These are phyloP conservation scores for Tiliacea aurago DNA, from an alignment of 2,888 invertebrate genomes.

Conservation along the genomic window DNA sequence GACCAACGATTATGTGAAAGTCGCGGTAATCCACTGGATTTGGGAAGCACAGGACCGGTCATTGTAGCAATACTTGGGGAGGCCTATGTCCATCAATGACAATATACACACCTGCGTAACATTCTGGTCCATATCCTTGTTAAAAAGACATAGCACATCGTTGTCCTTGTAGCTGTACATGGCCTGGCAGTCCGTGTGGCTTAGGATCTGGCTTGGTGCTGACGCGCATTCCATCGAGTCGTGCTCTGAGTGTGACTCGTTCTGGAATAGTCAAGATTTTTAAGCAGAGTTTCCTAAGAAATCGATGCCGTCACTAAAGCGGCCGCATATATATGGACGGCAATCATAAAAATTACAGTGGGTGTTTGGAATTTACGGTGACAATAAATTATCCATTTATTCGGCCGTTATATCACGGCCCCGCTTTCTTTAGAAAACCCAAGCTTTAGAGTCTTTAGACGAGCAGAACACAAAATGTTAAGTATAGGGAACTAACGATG, in stretches of 20 bases:
- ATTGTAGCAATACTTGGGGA: background rate
- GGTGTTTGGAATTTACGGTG: background rate
- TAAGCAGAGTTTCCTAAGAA: background rate
- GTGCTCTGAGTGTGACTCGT: constrained; percentile 30
- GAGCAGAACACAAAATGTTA: background rate
- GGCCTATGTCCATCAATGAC: background rate
- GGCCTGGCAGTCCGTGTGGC: constrained; percentile 41
- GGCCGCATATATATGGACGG: background rate
- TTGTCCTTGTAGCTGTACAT: constrained; percentile 58
- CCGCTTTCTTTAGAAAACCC: background rate
- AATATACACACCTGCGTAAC: constrained; percentile 49
- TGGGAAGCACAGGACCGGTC: background rate
- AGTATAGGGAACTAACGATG: background rate
- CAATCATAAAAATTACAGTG: background rate
- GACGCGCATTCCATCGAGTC: constrained; percentile 41
- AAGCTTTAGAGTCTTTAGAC: background rate
- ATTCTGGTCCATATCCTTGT: constrained; percentile 46
- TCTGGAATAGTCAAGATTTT: constrained; percentile 37
- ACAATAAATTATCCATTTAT: background rate
- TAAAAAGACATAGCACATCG: constrained; percentile 57
- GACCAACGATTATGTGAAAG: background rate
- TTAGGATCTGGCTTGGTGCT: constrained; percentile 51
- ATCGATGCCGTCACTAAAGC: background rate
- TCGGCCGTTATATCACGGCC: background rate
- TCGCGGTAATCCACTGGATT: background rate